phyloP scores from a whole-genome alignment of 2,113 vertebrate species.

The Solenodon paradoxus region DNA sequence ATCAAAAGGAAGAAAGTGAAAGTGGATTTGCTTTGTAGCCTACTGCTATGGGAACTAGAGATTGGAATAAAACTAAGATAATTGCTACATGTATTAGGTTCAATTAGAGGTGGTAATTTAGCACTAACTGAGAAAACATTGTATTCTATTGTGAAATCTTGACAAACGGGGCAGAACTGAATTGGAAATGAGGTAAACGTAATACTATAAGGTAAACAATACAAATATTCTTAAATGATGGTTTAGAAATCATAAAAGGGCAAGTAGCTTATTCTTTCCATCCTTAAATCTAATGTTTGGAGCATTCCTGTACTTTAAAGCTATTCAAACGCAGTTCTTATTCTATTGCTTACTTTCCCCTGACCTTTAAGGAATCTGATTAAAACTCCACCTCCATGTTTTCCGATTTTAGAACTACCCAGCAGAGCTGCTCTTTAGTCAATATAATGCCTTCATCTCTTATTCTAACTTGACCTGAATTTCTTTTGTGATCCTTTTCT shows the following conservation, averaged over 20 bases:
- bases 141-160: neutral
- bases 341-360: conserved; percentile 20
- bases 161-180: neutral
- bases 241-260: neutral
- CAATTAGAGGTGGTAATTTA: conserved; percentile 41
- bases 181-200: neutral
- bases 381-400: conserved; percentile 25
- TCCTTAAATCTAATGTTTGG: neutral
- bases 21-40: conserved; percentile 36
- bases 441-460: neutral
- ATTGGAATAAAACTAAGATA: conserved; percentile 26
- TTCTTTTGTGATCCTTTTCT: conserved; percentile 30
- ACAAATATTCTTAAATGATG: neutral
- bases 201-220: neutral
- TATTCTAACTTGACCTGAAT: conserved; percentile 26
- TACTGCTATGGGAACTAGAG: neutral
- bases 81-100: conserved; percentile 18
- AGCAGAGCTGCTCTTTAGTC: conserved; percentile 1
- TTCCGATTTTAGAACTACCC: conserved; percentile 32
- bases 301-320: conserved; percentile 17
- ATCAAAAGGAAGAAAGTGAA: conserved; percentile 24
- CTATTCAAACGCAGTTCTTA: neutral
- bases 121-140: neutral
- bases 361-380: conserved; percentile 42
- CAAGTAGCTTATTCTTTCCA: neutral